Evolutionary conservation across 2,113 vertebrate species (phyloP).

Genomic region (Microcebus griseorufus): DNA sequence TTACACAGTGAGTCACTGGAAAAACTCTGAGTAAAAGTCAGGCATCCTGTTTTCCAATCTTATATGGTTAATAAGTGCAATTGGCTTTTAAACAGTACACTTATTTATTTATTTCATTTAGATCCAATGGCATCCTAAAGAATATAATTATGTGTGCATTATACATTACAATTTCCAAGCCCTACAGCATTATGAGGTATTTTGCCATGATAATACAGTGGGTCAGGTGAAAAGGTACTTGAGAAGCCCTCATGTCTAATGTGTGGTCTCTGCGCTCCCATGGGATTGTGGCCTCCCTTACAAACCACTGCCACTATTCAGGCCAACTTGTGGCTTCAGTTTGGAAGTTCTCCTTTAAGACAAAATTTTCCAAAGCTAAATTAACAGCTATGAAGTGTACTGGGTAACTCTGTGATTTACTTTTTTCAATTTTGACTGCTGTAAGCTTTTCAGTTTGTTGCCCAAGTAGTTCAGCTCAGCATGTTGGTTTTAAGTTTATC

Average conservation of each 20-base stretch:
- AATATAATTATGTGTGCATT: conserved; percentile 63
- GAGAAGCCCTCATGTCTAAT: conserved; percentile 19
- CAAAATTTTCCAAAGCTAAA: conserved; percentile 51
- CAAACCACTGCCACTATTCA: conserved; percentile 24
- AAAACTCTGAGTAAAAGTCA: conserved; percentile 60
- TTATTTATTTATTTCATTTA: conserved; percentile 34
- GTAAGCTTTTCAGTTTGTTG: conserved; percentile 40
- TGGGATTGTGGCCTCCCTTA: background rate
- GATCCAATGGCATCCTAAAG: conserved; percentile 14
- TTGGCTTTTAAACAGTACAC: conserved; percentile 51
- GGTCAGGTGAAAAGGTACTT: conserved; percentile 24
- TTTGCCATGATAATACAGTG: conserved; percentile 30
- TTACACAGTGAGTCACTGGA: conserved; percentile 68
- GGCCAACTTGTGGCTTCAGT: conserved; percentile 48
- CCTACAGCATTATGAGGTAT: background rate
- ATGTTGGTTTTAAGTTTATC: conserved; percentile 31
- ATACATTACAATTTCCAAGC: conserved; percentile 33
- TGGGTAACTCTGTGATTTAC: conserved; percentile 31
- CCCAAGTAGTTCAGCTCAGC: conserved; percentile 4
- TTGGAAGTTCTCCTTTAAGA: conserved; percentile 48
- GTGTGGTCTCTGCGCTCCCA: conserved; percentile 33
- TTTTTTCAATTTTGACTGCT: conserved; percentile 14
- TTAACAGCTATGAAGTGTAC: conserved; percentile 19
- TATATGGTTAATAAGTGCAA: conserved; percentile 62
- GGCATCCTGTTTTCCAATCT: conserved; percentile 61